Conservation (phyloP, 2,888 invertebrate genomes). For the Drosophila colorata region DNA sequence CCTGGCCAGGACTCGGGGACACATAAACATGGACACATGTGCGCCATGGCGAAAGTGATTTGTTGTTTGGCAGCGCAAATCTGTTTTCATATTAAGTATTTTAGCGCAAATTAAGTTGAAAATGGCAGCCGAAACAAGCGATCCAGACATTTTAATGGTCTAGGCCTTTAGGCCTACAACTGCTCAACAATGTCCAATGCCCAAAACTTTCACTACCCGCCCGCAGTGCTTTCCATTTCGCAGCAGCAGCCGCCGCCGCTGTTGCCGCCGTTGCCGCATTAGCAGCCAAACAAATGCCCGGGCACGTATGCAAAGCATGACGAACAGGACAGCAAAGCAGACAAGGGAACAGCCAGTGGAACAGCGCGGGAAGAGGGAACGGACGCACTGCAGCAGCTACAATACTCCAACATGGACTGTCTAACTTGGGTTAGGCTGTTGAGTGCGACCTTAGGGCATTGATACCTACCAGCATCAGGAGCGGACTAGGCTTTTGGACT, state of each 20-base stretch:
- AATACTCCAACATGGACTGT: neutral
- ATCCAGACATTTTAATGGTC: conserved; percentile 54
- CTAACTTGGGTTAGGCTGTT: conserved; percentile 2
- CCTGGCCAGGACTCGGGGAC: conserved; percentile 13
- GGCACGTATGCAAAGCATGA: conserved; percentile 72
- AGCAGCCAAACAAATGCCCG: conserved; percentile 69
- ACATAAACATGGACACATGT: conserved; percentile 44
- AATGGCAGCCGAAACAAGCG: conserved; percentile 57
- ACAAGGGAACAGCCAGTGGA: neutral
- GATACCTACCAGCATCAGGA: conserved; percentile 2
- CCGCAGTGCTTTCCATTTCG: conserved; percentile 66
- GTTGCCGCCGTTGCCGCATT: conserved; percentile 47
- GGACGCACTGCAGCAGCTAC: conserved; percentile 16
- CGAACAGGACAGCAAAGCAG: conserved; percentile 19
- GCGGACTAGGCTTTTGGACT: conserved; percentile 5
- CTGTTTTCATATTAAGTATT: conserved; percentile 79
- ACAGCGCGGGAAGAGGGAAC: neutral
- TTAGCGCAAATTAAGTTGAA: conserved; percentile 76
- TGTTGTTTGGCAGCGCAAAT: conserved; percentile 78
- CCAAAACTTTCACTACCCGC: conserved; percentile 46
- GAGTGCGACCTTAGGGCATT: neutral
- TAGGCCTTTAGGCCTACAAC: conserved; percentile 7
- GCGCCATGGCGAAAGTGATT: conserved; percentile 75
- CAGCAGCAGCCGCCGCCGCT: conserved; percentile 10
- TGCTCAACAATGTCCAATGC: neutral